These are phyloP conservation scores for Drosophila robusta DNA, from an alignment of 2,888 invertebrate species.

Conservation along the genomic window DNA sequence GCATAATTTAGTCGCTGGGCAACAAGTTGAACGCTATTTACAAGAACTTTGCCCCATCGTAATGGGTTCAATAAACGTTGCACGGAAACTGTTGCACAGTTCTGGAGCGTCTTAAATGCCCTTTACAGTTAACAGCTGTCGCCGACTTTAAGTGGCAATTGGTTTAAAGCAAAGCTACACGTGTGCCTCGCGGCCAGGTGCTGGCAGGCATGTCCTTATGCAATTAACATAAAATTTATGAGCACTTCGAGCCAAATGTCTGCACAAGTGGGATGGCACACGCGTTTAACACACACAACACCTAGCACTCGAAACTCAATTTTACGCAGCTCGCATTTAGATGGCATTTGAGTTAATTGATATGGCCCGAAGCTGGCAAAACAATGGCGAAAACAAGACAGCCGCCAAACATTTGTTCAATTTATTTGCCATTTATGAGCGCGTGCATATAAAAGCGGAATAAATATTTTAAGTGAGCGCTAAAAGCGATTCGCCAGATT, in stretches of 20 bases:
- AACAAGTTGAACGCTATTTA: slow-evolving; percentile 26
- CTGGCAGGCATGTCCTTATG: slow-evolving; percentile 32
- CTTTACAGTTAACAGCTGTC: slow-evolving; percentile 19
- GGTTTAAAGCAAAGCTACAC: slow-evolving; percentile 22
- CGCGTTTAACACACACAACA: slow-evolving; percentile 19
- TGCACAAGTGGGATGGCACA: slow-evolving; percentile 49
- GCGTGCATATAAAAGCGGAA: slow-evolving; percentile 10
- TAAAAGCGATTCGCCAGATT: slow-evolving; percentile 23
- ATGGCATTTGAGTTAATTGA: slow-evolving; percentile 69
- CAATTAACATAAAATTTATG: slow-evolving; percentile 76
- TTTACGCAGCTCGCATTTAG: slow-evolving; percentile 34
- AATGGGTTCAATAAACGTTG: background rate
- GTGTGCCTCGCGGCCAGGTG: slow-evolving; percentile 40
- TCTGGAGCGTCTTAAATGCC: slow-evolving; percentile 8
- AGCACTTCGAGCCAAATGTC: slow-evolving; percentile 56
- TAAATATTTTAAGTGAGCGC: slow-evolving; percentile 10
- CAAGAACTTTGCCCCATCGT: background rate
- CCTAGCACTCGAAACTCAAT: slow-evolving; percentile 34
- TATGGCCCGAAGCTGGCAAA: slow-evolving; percentile 43
- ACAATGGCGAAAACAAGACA: slow-evolving; percentile 35
- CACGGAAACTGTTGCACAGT: slow-evolving; percentile 32
- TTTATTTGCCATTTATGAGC: slow-evolving; percentile 21
- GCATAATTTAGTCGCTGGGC: slow-evolving; percentile 23
- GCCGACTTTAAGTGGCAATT: slow-evolving; percentile 41
- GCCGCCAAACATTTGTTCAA: slow-evolving; percentile 20